Evolutionary conservation across 2,113 vertebrate genomes (phyloP).

Genomic region (Bufo gargarizans): DNA sequence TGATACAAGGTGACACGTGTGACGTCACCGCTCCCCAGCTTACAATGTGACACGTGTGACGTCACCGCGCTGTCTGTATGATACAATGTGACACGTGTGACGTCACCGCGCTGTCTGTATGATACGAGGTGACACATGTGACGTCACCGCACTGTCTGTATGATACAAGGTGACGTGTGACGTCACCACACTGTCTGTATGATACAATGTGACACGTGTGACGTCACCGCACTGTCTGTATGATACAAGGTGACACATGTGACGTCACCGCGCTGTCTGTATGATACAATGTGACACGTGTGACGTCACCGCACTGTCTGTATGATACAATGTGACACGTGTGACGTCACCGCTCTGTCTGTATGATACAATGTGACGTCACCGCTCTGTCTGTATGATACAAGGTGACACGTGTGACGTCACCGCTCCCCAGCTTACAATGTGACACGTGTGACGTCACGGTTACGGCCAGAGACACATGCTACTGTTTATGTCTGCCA

Average conservation of each 20-base stretch:
- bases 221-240: not conserved
- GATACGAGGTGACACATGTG: not conserved
- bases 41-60: not conserved
- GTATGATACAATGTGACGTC: not conserved
- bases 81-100: not conserved
- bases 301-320: not conserved
- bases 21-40: not conserved
- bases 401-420: not conserved
- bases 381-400: not conserved
- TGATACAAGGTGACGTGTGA: not conserved
- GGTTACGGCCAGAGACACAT: constrained; percentile 7
- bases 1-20: not conserved
- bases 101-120: not conserved
- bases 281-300: not conserved
- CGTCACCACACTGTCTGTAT: too few relatives aligned
- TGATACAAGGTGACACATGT: not conserved
- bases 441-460: not conserved
- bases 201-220: not conserved
- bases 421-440: not conserved
- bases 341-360: not conserved
- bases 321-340: not conserved
- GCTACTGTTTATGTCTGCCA: constrained; percentile 26
- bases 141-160: not conserved
- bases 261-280: not conserved
- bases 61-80: not conserved